Conservation (phyloP, 2,888 invertebrate species). For the Lithosia quadra region DNA sequence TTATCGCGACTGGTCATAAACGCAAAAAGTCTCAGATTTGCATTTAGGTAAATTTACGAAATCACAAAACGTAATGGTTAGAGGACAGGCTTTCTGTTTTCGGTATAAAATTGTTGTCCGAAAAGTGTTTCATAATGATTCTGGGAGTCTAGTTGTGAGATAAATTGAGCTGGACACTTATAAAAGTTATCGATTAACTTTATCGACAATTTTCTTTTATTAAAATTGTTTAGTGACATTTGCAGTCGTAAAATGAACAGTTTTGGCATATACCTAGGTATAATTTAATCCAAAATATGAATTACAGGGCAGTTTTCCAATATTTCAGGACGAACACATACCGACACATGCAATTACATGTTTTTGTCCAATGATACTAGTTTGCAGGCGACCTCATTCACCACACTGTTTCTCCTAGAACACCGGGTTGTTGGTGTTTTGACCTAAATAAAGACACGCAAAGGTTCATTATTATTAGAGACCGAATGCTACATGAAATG, state of each 20-base stretch:
- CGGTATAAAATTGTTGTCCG: too few species aligned
- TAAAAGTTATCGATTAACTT: too few species aligned
- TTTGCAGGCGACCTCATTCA: slow-evolving; percentile 68
- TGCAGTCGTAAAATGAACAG: background rate
- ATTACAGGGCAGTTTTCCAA: background rate
- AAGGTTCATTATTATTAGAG: slow-evolving; percentile 1
- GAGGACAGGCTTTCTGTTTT: too few species aligned
- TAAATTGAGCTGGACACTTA: background rate
- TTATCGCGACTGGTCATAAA: too few species aligned
- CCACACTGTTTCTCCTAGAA: slow-evolving; percentile 62
- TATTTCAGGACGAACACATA: too few species aligned
- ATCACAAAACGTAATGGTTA: background rate
- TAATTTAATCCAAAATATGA: background rate
- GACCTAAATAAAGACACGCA: slow-evolving; percentile 67
- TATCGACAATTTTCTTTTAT: background rate
- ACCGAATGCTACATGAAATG: background rate
- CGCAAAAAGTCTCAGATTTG: background rate
- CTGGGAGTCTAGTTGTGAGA: too few species aligned
- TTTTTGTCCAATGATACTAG: slow-evolving; percentile 51
- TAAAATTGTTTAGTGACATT: background rate
- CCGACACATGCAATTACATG: too few species aligned
- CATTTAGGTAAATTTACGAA: background rate
- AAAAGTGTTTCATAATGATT: too few species aligned
- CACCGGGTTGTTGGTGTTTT: slow-evolving; percentile 64
- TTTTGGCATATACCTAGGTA: background rate